Evolutionary conservation across 2,888 invertebrate genomes (phyloP).

Genomic region (Pandemis heparana): DNA sequence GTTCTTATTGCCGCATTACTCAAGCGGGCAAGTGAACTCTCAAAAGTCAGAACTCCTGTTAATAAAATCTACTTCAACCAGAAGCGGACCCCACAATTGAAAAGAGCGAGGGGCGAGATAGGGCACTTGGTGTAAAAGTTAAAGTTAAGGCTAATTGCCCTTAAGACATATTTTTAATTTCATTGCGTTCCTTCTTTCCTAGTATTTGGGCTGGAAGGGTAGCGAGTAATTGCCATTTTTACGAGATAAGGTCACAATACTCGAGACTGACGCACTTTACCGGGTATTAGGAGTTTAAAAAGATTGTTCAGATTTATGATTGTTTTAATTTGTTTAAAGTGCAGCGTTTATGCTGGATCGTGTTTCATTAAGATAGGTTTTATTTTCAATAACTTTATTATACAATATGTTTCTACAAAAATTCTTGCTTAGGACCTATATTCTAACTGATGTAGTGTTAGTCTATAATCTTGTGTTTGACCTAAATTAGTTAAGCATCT

Average conservation of each 20-base stretch:
- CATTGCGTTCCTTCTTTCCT: constrained; percentile 84
- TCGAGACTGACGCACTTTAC: constrained; percentile 82
- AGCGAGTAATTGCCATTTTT: constrained; percentile 82
- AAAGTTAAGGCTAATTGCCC: constrained; percentile 87
- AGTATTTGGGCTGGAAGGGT: constrained; percentile 79
- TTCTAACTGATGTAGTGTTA: too few relatives aligned
- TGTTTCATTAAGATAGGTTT: not conserved
- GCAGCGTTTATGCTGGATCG: constrained; percentile 15
- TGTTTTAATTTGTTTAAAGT: constrained; percentile 37
- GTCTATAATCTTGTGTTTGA: too few relatives aligned
- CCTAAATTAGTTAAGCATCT: too few relatives aligned
- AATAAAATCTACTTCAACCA: constrained; percentile 81
- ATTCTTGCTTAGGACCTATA: too few relatives aligned
- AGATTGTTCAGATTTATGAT: constrained; percentile 34
- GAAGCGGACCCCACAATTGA: constrained; percentile 83
- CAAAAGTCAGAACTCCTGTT: constrained; percentile 76
- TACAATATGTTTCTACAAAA: too few relatives aligned
- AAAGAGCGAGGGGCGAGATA: constrained; percentile 80
- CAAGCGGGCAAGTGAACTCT: constrained; percentile 66
- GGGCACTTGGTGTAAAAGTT: constrained; percentile 86
- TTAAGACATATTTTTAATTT: constrained; percentile 87
- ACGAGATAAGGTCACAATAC: constrained; percentile 82
- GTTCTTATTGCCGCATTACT: constrained; percentile 35
- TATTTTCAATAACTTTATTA: too few relatives aligned
- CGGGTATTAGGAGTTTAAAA: constrained; percentile 56